A percentile compares a stretch with the other conserved stretches of the same genome.
Conservation (phyloP, 2,888 invertebrate species). For the Sesia apiformis region DNA sequence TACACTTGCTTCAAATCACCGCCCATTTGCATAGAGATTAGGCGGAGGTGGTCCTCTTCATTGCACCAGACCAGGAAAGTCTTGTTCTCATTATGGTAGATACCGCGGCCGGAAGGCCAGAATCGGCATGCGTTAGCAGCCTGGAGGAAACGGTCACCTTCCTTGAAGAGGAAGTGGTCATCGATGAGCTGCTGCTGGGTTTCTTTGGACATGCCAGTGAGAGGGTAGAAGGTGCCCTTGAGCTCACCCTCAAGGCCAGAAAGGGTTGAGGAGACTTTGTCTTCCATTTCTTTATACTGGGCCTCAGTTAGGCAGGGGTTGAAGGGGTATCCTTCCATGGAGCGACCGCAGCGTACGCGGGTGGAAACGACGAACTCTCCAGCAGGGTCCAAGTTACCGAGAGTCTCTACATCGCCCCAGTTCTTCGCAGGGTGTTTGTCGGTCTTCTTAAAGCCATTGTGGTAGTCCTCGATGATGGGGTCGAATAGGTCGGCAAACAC, state of each 20-base stretch:
- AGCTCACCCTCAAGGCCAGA: slow-evolving; percentile 90
- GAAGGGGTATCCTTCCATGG: slow-evolving; percentile 96
- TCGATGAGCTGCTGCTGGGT: slow-evolving; percentile 97
- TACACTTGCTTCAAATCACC: slow-evolving; percentile 94
- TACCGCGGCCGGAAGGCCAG: slow-evolving; percentile 98
- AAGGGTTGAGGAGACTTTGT: slow-evolving; percentile 87
- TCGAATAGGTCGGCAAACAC: slow-evolving; percentile 95
- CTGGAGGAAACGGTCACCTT: slow-evolving; percentile 93
- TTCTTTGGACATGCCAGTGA: slow-evolving; percentile 97
- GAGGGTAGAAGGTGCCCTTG: slow-evolving; percentile 95
- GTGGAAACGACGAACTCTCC: slow-evolving; percentile 95
- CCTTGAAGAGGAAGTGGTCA: slow-evolving; percentile 99
- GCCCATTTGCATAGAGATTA: slow-evolving; percentile 99
- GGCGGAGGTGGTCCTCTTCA: slow-evolving; percentile 97
- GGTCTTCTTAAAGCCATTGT: slow-evolving; percentile 94
- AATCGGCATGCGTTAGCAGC: slow-evolving; percentile 96
- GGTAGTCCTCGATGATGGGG: slow-evolving; percentile 98
- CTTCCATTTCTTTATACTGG: slow-evolving; percentile 98
- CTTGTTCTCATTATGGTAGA: slow-evolving; percentile 97
- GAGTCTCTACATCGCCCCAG: slow-evolving; percentile 93
- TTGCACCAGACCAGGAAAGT: slow-evolving; percentile 99
- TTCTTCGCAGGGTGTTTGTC: slow-evolving; percentile 95
- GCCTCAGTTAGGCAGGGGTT: slow-evolving; percentile 97
- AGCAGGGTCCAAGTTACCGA: slow-evolving; percentile 94
- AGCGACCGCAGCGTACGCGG: slow-evolving; percentile 96